Evolutionary conservation across 2,797 vertebrate species (phyloP).

Genomic region (Sebastes kiyomatsui): DNA sequence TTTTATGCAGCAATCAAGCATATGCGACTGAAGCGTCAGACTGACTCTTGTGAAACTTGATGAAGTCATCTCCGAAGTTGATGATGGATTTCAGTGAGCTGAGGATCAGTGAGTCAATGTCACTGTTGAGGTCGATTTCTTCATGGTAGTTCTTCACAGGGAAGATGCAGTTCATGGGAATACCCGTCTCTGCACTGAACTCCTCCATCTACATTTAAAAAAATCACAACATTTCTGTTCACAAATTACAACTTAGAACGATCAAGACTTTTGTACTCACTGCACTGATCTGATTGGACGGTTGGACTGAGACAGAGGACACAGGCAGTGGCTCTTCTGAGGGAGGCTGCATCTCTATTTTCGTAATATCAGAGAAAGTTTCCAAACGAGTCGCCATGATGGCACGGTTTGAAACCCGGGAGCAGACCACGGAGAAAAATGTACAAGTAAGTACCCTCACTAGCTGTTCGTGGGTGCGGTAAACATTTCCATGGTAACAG

Average conservation of each 20-base stretch:
- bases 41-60: neutral
- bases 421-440: fast-evolving
- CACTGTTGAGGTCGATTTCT: neutral
- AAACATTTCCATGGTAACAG: too few species aligned
- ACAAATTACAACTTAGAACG: too few species aligned
- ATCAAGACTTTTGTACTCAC: too few species aligned
- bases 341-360: too few species aligned
- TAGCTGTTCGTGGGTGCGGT: too few species aligned
- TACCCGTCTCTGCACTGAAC: neutral
- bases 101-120: neutral
- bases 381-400: too few species aligned
- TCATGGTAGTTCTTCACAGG: slow-evolving; percentile 7
- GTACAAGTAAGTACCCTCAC: too few species aligned
- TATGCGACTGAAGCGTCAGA: neutral
- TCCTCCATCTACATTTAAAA: neutral
- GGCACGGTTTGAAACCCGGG: too few species aligned
- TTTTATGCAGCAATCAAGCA: neutral
- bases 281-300: too few species aligned
- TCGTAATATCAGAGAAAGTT: too few species aligned
- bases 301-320: too few species aligned
- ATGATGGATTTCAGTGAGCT: neutral
- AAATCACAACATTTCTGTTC: neutral
- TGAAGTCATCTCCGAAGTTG: neutral
- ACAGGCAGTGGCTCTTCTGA: too few species aligned
- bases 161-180: slow-evolving; percentile 7